Conservation (phyloP, 2,797 vertebrate species). For the Coendou prehensilis region DNA sequence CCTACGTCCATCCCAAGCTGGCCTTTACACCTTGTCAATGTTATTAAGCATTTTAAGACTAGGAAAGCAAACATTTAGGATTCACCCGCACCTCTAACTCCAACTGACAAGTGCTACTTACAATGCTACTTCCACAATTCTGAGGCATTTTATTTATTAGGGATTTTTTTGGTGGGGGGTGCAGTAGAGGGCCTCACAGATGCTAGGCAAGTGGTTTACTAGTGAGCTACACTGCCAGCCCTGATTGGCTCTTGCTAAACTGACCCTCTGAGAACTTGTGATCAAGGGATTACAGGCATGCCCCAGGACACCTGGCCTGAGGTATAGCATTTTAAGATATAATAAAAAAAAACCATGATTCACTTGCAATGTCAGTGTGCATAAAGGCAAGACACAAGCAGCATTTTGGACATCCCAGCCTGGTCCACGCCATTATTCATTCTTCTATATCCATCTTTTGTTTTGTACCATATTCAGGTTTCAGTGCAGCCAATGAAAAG, state of each 20-base stretch:
- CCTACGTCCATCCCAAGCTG: background rate
- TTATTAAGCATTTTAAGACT: slow-evolving; percentile 27
- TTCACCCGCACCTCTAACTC: slow-evolving; percentile 21
- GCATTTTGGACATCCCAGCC: background rate
- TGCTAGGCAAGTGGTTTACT: background rate
- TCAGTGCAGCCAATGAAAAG: slow-evolving; percentile 29
- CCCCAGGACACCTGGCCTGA: background rate
- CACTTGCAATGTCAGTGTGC: background rate
- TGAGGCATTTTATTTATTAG: background rate
- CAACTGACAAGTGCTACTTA: background rate
- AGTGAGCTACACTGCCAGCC: background rate
- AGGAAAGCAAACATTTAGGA: slow-evolving; percentile 17
- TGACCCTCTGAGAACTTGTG: background rate
- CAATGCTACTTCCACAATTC: slow-evolving; percentile 44
- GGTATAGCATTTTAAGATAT: background rate
- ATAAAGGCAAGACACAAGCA: background rate
- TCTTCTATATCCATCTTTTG: background rate
- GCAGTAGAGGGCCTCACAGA: background rate
- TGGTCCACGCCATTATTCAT: background rate
- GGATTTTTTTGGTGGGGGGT: background rate
- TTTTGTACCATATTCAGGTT: slow-evolving; percentile 18
- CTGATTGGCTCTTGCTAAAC: background rate
- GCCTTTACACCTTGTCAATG: slow-evolving; percentile 8
- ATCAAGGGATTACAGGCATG: background rate
- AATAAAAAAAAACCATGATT: slow-evolving; percentile 14